Percentiles rank a stretch among this genome's conserved stretches.
phyloP scores from a whole-genome alignment of 2,113 vertebrate genomes.

The Thinocorus orbignyianus region DNA sequence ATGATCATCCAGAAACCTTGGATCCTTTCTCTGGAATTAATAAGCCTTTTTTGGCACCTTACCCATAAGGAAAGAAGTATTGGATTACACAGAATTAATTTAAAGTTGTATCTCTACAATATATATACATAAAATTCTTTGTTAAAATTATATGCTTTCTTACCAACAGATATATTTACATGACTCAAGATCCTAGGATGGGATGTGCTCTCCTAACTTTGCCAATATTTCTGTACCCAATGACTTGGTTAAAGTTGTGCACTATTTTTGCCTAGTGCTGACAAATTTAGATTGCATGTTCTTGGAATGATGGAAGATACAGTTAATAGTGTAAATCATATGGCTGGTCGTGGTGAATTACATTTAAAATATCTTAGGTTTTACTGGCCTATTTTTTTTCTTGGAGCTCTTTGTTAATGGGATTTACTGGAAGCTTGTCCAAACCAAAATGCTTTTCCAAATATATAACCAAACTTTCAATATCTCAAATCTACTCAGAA shows the following conservation, averaged over 20 bases:
- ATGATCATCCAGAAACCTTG: neutral
- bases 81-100: neutral
- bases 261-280: neutral
- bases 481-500: neutral
- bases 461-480: neutral
- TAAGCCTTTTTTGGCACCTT: neutral
- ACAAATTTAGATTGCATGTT: conserved; percentile 8
- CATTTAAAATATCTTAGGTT: neutral
- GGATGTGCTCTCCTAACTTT: neutral
- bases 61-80: neutral
- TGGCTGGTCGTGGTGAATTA: neutral
- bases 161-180: neutral
- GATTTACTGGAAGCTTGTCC: neutral
- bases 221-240: neutral
- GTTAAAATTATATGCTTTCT: neutral
- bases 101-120: neutral
- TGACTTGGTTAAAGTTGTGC: neutral
- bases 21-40: neutral
- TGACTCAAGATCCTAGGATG: neutral
- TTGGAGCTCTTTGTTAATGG: neutral
- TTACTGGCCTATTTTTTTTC: neutral
- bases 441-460: neutral
- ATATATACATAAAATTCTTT: neutral
- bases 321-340: neutral
- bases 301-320: neutral